Base-by-base conservation (phyloP, 2,888 invertebrate species). In the Machimus atricapillus region DNA sequence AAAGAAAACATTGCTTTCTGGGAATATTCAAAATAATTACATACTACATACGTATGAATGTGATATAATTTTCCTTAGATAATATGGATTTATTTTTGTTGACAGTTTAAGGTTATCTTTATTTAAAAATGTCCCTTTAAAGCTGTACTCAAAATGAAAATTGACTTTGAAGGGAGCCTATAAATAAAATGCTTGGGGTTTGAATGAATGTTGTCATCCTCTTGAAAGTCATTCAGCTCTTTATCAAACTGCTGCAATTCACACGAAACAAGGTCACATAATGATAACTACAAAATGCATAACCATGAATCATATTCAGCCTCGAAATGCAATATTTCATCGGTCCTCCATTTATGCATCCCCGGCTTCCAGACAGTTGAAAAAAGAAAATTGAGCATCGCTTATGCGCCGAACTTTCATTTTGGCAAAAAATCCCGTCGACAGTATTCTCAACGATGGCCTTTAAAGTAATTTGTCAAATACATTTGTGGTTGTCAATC, bases 401-500 rank as follows among this genome's bases (percentile, higher is more conserved):
- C 40, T 73, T 66, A 66, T 27, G 40, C 37, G 82, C 74, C 77
- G 82, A 88, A 66, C 52, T 81, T 81, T 76, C 76, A 37, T 31
- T 34, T 52, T 19, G 76, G 56, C 16, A 82, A 86, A 66, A 66
- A 87, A 85, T 81, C 3, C 79, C 76, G 73, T 40, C 76, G 56
- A 83, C 40, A 56, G 87, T 76, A 85, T 81, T 85, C 87, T 86
- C 74, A 77, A 87, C 87, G 89, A 89, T 88, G 88, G 88, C 81
- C 87, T 87, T 82, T 86, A 87, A 88, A 89, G 89, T 89, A 88
- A 89, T 89, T 89, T 89, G 89, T 89, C 89, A 89, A 89, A 89
- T 89, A 87, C 89, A 89, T 89, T 89, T 89, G 89, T 87, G 89
- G 89, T 89, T 89, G 89, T 89, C 89, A 89, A 89, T 89, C 88